Evolutionary conservation across 2,113 vertebrate species (phyloP).

Genomic region (Morphnarchus princeps): DNA sequence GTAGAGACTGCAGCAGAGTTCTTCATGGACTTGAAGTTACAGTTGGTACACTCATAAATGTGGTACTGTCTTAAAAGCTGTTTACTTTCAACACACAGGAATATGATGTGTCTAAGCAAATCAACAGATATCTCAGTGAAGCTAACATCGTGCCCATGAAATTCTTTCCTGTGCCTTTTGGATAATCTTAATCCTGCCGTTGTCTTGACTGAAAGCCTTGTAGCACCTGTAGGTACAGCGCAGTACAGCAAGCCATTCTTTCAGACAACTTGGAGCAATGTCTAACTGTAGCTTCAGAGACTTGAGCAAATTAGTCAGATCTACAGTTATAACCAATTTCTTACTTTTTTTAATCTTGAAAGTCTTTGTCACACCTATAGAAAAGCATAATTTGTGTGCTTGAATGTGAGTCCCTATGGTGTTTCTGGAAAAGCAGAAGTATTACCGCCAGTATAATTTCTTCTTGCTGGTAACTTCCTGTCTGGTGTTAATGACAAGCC

Average conservation of each 20-base stretch:
- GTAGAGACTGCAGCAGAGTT: not conserved
- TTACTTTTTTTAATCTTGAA: conserved; percentile 22
- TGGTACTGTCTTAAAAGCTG: not conserved
- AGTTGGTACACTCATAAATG: not conserved
- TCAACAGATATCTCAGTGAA: not conserved
- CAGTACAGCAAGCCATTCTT: conserved; percentile 18
- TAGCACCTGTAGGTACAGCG: not conserved
- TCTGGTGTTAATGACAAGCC: conserved; percentile 48
- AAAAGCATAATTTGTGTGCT: conserved; percentile 27
- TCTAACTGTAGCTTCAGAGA: conserved; percentile 31
- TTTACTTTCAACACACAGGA: not conserved
- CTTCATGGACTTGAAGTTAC: not conserved
- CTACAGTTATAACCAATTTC: not conserved
- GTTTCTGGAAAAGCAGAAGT: conserved; percentile 46
- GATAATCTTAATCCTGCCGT: not conserved
- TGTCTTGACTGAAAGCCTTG: conserved; percentile 50
- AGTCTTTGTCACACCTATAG: conserved; percentile 18
- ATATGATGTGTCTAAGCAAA: not conserved
- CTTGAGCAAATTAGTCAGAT: conserved; percentile 19
- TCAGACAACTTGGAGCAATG: not conserved
- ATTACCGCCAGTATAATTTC: not conserved
- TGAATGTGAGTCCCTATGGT: conserved; percentile 27
- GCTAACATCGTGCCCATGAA: not conserved
- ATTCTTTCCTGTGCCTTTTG: not conserved
- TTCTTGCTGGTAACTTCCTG: conserved; percentile 49